A percentile compares a stretch with the other conserved stretches of the same genome.
Evolutionary conservation across 2,888 invertebrate species (phyloP).

Genomic region (Microctonus brassicae): DNA sequence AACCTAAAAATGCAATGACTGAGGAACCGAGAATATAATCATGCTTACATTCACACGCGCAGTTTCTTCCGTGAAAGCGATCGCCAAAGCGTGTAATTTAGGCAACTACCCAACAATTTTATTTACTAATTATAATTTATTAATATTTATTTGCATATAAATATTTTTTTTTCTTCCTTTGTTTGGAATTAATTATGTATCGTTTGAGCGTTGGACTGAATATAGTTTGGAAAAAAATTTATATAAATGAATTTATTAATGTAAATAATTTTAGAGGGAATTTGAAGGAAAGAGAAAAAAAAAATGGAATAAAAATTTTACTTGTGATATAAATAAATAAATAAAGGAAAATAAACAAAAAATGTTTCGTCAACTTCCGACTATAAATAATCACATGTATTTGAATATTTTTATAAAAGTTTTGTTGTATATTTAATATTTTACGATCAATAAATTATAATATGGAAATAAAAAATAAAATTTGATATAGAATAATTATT

Average conservation of each 20-base stretch:
- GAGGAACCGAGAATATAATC: slow-evolving; percentile 15
- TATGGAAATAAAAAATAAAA: too few relatives aligned
- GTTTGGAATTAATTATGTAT: neutral
- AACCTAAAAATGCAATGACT: slow-evolving; percentile 24
- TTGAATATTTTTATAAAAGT: too few relatives aligned
- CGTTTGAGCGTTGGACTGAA: too few relatives aligned
- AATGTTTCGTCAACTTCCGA: too few relatives aligned
- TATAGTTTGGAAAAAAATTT: too few relatives aligned
- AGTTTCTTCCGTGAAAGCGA: slow-evolving; percentile 35
- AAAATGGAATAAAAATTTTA: neutral
- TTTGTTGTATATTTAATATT: too few relatives aligned
- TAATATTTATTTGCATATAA: neutral
- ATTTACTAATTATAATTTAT: neutral
- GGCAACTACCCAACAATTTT: neutral
- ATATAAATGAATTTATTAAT: too few relatives aligned
- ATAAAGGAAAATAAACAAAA: too few relatives aligned
- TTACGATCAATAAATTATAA: too few relatives aligned
- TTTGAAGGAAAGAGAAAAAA: neutral
- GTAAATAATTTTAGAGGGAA: too few relatives aligned
- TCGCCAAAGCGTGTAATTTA: slow-evolving; percentile 35
- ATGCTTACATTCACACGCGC: neutral
- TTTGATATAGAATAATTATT: too few relatives aligned
- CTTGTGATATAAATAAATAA: neutral
- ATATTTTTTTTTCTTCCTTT: neutral
- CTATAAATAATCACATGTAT: too few relatives aligned